Percentiles rank a stretch among this genome's conserved stretches.
Evolutionary conservation across 2,888 invertebrate genomes (phyloP).

Genomic region (Parnassius apollo): DNA sequence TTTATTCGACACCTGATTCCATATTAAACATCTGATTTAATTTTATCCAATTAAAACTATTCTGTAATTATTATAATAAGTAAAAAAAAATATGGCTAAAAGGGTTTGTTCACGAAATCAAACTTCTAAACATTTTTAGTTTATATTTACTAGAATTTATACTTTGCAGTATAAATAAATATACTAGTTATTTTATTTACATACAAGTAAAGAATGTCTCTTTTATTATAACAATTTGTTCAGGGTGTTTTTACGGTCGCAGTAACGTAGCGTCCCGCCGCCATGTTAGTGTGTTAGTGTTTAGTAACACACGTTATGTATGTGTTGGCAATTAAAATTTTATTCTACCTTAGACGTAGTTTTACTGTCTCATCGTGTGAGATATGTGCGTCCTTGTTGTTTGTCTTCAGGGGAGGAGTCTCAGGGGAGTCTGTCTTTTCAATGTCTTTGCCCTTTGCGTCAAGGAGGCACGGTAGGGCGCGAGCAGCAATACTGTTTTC

Average conservation of each 20-base stretch:
- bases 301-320: constrained; percentile 49
- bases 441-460: constrained; percentile 82
- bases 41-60: too few species aligned
- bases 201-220: constrained; percentile 49
- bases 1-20: too few species aligned
- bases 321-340: constrained; percentile 80
- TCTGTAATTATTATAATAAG: too few species aligned
- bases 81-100: too few species aligned
- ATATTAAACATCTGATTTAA: too few species aligned
- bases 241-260: constrained; percentile 71
- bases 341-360: constrained; percentile 77
- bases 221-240: constrained; percentile 75
- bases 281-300: constrained; percentile 52
- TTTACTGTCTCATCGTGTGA: constrained; percentile 48
- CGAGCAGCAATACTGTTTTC: constrained; percentile 51
- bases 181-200: background rate
- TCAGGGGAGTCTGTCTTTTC: constrained; percentile 85
- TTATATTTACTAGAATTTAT: too few species aligned
- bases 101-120: too few species aligned
- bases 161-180: background rate
- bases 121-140: too few species aligned
- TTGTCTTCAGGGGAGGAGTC: constrained; percentile 80
- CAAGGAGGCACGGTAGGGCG: constrained; percentile 74
- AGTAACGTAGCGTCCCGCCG: constrained; percentile 61
- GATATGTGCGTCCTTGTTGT: constrained; percentile 60